A percentile compares a stretch with the other conserved stretches of the same genome.
These are phyloP conservation scores for Taenioides sp. DNA, from an alignment of 2,797 vertebrate genomes.

Conservation along the genomic window DNA sequence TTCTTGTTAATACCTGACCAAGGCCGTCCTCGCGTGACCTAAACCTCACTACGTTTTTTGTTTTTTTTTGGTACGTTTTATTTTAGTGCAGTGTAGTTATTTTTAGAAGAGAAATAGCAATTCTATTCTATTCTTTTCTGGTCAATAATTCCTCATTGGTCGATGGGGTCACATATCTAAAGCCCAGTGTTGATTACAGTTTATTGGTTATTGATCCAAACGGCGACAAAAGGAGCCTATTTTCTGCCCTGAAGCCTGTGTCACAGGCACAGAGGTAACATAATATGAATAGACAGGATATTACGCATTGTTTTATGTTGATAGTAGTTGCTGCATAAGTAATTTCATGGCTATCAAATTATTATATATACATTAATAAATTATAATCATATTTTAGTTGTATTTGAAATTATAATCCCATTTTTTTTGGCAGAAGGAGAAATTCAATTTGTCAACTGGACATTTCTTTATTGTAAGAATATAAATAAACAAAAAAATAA, in stretches of 20 bases:
- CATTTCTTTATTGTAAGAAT: too few species aligned
- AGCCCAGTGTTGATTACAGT: background rate
- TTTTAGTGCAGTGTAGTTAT: background rate
- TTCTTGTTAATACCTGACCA: background rate
- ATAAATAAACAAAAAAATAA: too few species aligned
- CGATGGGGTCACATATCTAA: background rate
- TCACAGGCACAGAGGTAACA: background rate
- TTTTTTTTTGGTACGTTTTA: background rate
- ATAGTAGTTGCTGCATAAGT: background rate
- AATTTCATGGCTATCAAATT: too few species aligned
- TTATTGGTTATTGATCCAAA: slow-evolving; percentile 5
- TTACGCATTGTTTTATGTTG: background rate
- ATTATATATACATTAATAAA: too few species aligned
- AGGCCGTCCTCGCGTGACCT: background rate
- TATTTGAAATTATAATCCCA: too few species aligned
- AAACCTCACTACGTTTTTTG: background rate
- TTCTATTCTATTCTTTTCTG: background rate
- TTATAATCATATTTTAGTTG: too few species aligned
- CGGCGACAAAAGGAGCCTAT: background rate
- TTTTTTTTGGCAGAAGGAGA: too few species aligned
- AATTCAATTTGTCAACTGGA: too few species aligned
- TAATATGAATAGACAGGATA: background rate
- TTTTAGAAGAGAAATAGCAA: background rate
- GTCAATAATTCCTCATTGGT: background rate
- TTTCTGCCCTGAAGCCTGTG: background rate